Base-by-base conservation (phyloP, 1,140 invertebrate genomes). In the Nasonia vitripennis region DNA sequence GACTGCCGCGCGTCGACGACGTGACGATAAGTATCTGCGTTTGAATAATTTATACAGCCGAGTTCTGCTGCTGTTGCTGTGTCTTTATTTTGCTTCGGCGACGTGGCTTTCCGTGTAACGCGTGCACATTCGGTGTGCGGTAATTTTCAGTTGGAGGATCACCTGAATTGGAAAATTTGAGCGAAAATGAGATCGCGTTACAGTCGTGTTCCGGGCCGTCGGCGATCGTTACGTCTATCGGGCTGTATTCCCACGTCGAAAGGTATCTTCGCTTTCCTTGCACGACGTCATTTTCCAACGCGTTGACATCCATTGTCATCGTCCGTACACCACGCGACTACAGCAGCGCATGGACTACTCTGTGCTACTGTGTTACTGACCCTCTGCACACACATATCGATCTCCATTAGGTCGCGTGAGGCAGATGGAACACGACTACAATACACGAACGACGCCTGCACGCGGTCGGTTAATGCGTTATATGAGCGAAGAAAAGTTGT, bases 321-420 rank as follows among this genome's bases (percentile, higher is more conserved):
- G 67, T 71, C 2, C 10, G 17, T 34, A 48, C 45, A 34, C 48
- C 17, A 74, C 2, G 17, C n/a, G 48, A 62, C 55, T 62, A 51
- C 9, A 17, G 3, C 17, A n/a, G 70, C 27, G 70, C 12, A 71
- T 71, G 11, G 2, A 12, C 27, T 27, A 31, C 14, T 27, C 11
- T 2, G 7, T 31, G 70, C 23, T 31, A 31, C 70, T 71, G 73
- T 45, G 81, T 83, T 68, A 67, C 48, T 77, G 81, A 70, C 82
- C 82, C 82, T 51, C 82, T 48, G 70, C 34, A 34, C 11, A 34
- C 20, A 48, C 74, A 14, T 83, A 83, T 83, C 81, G 81, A 83
- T 83, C 81, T 75, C 81, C 74, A 83, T 83, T 84, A 78, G 62
- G 31, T 80, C 37, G 70, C 78, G 68, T 62, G 77, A 73, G 75